phyloP scores from a whole-genome alignment of 1,140 invertebrate species.

The Mycetomoellerius zeteki region DNA sequence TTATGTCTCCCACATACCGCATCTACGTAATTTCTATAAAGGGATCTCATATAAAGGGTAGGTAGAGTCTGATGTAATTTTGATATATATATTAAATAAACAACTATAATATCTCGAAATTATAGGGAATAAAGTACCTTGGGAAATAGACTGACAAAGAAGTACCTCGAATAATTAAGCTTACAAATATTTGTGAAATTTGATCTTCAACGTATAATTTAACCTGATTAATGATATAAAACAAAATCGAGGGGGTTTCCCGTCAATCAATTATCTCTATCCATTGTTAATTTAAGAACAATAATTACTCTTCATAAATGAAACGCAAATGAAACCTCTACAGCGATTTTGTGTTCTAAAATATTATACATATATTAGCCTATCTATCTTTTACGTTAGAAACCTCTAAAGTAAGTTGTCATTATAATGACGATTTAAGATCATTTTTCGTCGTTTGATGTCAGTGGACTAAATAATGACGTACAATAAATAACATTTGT shows the following conservation, averaged over 20 bases:
- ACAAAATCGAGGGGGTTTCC: not conserved
- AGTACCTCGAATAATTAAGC: not conserved
- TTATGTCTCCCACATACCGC: not conserved
- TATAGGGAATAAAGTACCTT: not conserved
- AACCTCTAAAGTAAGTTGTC: not conserved
- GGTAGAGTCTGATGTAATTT: not conserved
- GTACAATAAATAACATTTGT: too few species aligned
- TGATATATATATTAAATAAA: slow-evolving; percentile 4
- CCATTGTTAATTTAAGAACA: not conserved
- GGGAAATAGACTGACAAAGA: not conserved
- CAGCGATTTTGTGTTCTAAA: not conserved
- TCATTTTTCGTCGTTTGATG: too few species aligned
- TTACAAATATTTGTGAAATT: not conserved
- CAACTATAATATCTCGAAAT: slow-evolving; percentile 24
- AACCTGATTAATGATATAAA: not conserved
- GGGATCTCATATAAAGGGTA: not conserved
- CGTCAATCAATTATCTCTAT: not conserved
- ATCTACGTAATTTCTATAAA: not conserved
- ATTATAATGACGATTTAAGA: too few species aligned
- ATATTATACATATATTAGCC: not conserved
- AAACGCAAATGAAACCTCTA: not conserved
- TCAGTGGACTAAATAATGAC: too few species aligned
- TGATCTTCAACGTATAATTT: slow-evolving; percentile 22
- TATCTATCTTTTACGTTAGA: not conserved
- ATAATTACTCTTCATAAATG: not conserved